Evolutionary conservation across 2,888 invertebrate genomes (phyloP), one percentile per base, ranked within the genome.

Genomic region (Pristionchus arcanus): DNA sequence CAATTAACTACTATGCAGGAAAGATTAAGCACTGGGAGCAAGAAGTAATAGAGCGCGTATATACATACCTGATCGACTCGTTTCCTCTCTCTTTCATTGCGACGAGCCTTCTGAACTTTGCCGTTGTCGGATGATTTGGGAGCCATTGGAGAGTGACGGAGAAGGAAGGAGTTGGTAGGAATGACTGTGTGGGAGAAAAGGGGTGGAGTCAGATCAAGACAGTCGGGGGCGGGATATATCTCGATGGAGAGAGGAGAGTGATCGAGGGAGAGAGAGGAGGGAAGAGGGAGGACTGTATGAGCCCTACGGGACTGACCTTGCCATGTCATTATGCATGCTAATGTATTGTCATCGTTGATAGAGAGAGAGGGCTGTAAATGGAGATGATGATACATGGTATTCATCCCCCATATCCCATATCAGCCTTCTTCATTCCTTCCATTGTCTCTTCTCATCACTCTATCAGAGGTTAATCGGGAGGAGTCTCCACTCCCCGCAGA

Each of bases 11-110:
- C 11, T 37, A 86, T 15, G 66, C 21, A 25, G 16, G 42, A 31
- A 49, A 49, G 9, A 49, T 49, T 3, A 42, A 49, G 42, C 11
- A 49, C 13, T 49, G 11, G 4, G 28, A 86, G 86, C n/a, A 86
- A 13, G 25, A 19, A 15, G 53, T 3, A 86, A 37, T 77, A n/a
- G 5, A 7, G 19, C 2, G 21, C 7, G 31, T 16, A 71, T 2
- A 37, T 31, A 42, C 81, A 7, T 34, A 92, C 92, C 91, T 91
- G 91, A 91, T 93, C 90, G 49, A 93, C 93, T 21, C 93, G 89
- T 37, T 92, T 92, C 53, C 93, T 68, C 77, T 93, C 93, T 55
- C 93, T 88, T 49, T 92, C 92, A 63, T 93, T 93, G 89, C 92
- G 85, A 31, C 90, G 89, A 53, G 90, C 83, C 90, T 92, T 92